A percentile compares a stretch with the other conserved stretches of the same genome.
Conservation (phyloP, 2,113 vertebrate species). For the Pseudorasbora parva region DNA sequence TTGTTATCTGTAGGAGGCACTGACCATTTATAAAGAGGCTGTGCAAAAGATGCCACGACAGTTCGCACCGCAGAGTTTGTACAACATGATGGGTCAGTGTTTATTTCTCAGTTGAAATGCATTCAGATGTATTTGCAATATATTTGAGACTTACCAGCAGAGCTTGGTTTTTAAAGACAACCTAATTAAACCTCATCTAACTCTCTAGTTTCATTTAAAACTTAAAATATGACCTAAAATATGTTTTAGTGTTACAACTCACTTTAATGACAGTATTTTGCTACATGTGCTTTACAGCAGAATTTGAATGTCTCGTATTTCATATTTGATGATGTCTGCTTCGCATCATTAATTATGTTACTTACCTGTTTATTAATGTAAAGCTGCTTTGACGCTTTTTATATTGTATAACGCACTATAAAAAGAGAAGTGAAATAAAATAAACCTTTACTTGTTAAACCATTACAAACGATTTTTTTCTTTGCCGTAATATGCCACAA, state of each 20-base stretch:
- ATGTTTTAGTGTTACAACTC: not conserved
- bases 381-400: too few relatives aligned
- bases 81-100: constrained; percentile 99
- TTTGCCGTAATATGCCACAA: not conserved
- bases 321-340: too few relatives aligned
- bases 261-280: too few relatives aligned
- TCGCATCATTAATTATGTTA: too few relatives aligned
- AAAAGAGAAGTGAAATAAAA: not conserved
- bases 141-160: too few relatives aligned
- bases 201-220: not conserved
- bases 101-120: not conserved
- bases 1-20: constrained; percentile 84
- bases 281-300: too few relatives aligned
- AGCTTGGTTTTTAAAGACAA: not conserved
- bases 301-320: too few relatives aligned
- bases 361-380: too few relatives aligned
- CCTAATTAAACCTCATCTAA: not conserved
- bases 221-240: not conserved
- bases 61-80: constrained; percentile 97
- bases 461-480: too few relatives aligned
- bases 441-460: not conserved
- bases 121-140: not conserved
- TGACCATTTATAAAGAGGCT: constrained; percentile 92
- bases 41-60: constrained; percentile 97
- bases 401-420: too few relatives aligned